phyloP scores from a whole-genome alignment of 2,888 invertebrate species.

The Brachyopa scutellaris region DNA sequence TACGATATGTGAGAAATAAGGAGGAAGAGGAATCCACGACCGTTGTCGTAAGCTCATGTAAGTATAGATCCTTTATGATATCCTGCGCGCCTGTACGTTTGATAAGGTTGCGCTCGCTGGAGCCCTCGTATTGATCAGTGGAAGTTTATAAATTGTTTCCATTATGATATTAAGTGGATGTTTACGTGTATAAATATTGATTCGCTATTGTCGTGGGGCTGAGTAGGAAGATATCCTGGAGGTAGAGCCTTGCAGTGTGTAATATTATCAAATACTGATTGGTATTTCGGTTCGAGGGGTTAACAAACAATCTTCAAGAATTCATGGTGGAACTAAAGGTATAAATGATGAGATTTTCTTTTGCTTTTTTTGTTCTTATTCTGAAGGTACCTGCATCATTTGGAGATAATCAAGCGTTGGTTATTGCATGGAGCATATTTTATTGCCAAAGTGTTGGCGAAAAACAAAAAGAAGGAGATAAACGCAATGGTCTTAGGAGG shows the following conservation, averaged over 20 bases:
- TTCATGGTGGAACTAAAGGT: conserved; percentile 4
- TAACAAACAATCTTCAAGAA: conserved; percentile 5
- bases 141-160: conserved; percentile 47
- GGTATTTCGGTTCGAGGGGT: conserved; percentile 3
- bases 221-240: too few species aligned
- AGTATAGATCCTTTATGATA: conserved; percentile 4
- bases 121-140: conserved; percentile 29
- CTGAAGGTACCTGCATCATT: conserved; percentile 1
- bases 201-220: conserved; percentile 4
- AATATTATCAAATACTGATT: conserved; percentile 21
- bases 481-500: not conserved
- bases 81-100: not conserved
- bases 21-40: not conserved
- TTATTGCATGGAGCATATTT: not conserved
- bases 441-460: not conserved
- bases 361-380: not conserved
- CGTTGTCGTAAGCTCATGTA: conserved; percentile 13
- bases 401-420: conserved; percentile 15
- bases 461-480: not conserved
- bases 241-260: not conserved
- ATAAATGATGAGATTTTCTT: conserved; percentile 18
- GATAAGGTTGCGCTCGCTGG: conserved; percentile 2
- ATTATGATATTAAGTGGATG: conserved; percentile 49
- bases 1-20: not conserved
- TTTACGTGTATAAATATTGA: conserved; percentile 53